Percentiles rank a stretch among this genome's conserved stretches.
phyloP scores from a whole-genome alignment of 1,140 invertebrate species.

The Schmidtea mediterranea region DNA sequence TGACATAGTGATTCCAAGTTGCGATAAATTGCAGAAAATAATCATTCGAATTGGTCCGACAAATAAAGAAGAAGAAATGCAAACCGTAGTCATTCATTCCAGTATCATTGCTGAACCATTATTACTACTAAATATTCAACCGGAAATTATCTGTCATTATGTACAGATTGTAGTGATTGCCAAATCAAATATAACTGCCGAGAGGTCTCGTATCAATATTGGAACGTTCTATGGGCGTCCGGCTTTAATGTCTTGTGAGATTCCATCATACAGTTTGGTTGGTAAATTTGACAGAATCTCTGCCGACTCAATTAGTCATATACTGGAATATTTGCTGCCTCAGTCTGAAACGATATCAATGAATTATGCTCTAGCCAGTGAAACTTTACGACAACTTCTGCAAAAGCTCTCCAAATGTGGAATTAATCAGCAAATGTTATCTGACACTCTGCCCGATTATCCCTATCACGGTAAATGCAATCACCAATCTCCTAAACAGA shows the following conservation, averaged over 20 bases:
- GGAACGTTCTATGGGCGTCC: constrained; percentile 3
- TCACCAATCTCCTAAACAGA: no score
- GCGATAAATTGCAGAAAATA: constrained; percentile 52
- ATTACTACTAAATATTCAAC: constrained; percentile 57
- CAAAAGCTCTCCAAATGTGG: no score
- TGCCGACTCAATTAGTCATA: no score
- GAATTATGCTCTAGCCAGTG: no score
- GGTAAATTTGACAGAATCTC: not conserved
- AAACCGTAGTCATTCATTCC: constrained; percentile 49
- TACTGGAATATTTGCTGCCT: no score
- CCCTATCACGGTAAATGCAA: no score
- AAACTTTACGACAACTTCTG: no score
- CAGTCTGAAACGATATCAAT: not conserved
- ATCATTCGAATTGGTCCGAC: constrained; percentile 31
- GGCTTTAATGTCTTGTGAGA: constrained; percentile 9
- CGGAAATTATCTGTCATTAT: constrained; percentile 55
- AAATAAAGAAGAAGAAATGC: constrained; percentile 33
- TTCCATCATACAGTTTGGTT: not conserved
- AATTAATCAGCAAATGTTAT: no score
- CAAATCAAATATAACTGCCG: not conserved
- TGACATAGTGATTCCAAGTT: constrained; percentile 57
- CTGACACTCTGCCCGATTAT: no score
- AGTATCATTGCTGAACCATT: constrained; percentile 55
- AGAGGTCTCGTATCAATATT: constrained; percentile 4
- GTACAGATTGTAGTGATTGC: constrained; percentile 38